These are phyloP conservation scores for Myopa testacea DNA, from an alignment of 2,888 invertebrate species.

Conservation along the genomic window DNA sequence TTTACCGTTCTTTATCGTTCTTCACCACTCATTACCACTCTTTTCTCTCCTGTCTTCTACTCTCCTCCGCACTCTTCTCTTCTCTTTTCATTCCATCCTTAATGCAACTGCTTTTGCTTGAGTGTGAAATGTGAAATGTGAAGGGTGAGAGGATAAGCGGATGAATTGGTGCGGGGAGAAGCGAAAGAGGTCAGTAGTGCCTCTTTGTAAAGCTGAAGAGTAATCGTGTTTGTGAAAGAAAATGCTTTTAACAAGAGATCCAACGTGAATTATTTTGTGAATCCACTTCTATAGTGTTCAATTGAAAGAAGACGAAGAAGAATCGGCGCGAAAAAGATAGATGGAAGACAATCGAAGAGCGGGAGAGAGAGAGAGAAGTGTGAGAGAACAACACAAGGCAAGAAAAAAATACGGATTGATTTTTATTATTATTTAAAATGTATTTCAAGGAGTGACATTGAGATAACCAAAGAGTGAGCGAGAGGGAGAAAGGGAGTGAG, in stretches of 20 bases:
- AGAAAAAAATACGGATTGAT: background rate
- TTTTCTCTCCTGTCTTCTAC: too few relatives aligned
- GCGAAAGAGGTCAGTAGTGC: background rate
- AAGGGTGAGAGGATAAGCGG: background rate
- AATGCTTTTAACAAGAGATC: slow-evolving; percentile 2
- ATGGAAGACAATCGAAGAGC: background rate
- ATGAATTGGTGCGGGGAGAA: background rate
- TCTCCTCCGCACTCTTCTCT: too few relatives aligned
- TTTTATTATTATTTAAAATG: background rate
- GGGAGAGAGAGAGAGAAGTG: too few relatives aligned
- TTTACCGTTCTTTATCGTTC: too few relatives aligned
- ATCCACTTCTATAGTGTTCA: background rate
- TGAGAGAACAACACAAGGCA: background rate
- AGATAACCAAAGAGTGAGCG: background rate
- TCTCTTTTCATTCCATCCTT: too few relatives aligned
- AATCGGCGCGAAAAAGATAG: background rate
- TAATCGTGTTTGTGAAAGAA: slow-evolving; percentile 4
- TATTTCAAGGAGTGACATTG: background rate
- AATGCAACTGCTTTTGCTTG: background rate
- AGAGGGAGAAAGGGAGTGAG: background rate
- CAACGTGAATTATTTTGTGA: background rate
- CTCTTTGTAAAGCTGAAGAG: background rate
- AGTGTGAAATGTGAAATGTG: background rate
- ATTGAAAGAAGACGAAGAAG: background rate
- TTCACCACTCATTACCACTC: too few relatives aligned